Conservation (phyloP, 1,140 invertebrate species). For the Mylabris phalerata region DNA sequence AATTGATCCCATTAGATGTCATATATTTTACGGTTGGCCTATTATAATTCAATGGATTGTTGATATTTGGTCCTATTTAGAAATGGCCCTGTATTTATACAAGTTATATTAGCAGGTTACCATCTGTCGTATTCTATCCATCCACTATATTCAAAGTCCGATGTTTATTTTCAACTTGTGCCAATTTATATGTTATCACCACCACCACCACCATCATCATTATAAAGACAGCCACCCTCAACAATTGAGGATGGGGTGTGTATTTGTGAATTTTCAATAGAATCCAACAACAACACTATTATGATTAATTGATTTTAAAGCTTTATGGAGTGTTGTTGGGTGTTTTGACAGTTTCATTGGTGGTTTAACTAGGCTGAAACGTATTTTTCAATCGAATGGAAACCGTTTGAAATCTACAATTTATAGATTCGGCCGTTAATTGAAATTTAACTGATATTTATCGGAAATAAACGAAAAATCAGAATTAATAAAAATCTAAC, state of each 20-base stretch:
- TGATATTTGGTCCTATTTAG: constrained; percentile 28
- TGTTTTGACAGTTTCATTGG: constrained; percentile 4
- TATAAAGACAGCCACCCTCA: too few species aligned
- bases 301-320: constrained; percentile 19
- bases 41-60: constrained; percentile 34
- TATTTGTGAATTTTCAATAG: constrained; percentile 14
- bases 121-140: constrained; percentile 24
- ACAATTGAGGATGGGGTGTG: constrained; percentile 1
- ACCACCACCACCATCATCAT: not conserved
- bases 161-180: constrained; percentile 23
- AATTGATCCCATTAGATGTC: constrained; percentile 21
- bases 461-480: constrained; percentile 5
- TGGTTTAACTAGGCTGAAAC: constrained; percentile 5
- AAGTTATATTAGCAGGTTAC: constrained; percentile 33
- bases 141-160: constrained; percentile 1
- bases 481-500: constrained; percentile 14
- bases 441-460: constrained; percentile 3
- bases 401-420: not conserved
- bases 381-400: constrained; percentile 16
- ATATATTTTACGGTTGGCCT: constrained; percentile 25
- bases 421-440: not conserved
- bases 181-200: constrained; percentile 20
- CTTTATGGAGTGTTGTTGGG: constrained; percentile 1
- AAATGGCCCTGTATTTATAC: constrained; percentile 30
- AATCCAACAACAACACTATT: constrained; percentile 10